Evolutionary conservation across 2,797 vertebrate species (phyloP).

Genomic region (Pygocentrus nattereri): DNA sequence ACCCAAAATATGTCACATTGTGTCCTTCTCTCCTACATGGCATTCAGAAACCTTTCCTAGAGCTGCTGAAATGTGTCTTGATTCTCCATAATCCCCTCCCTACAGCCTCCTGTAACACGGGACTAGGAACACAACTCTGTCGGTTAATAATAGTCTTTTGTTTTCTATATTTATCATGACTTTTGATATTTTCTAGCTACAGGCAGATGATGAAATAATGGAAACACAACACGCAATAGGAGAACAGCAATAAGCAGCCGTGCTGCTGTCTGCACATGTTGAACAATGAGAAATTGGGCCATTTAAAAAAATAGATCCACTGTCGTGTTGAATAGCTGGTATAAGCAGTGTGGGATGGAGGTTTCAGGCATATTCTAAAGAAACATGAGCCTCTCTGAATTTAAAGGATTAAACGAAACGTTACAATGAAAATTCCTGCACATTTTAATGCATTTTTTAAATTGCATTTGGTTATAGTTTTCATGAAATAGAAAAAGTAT

Average conservation of each 20-base stretch:
- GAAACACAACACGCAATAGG: conserved; percentile 25
- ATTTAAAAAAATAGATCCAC: neutral
- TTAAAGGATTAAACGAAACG: neutral
- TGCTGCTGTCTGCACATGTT: neutral
- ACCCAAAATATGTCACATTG: too few species aligned
- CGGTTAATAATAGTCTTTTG: neutral
- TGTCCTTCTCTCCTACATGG: too few species aligned
- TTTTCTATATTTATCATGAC: conserved; percentile 3
- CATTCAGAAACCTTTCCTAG: neutral
- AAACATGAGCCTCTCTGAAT: neutral
- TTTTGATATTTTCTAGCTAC: neutral
- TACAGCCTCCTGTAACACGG: neutral
- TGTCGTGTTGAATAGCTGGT: conserved; percentile 10
- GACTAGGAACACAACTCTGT: too few species aligned
- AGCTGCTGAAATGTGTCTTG: neutral
- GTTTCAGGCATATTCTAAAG: conserved; percentile 10
- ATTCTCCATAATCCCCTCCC: too few species aligned
- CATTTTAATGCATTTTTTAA: too few species aligned
- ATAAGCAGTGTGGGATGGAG: neutral
- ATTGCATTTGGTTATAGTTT: too few species aligned
- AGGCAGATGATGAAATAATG: conserved; percentile 28
- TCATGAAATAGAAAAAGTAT: too few species aligned
- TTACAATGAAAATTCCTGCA: too few species aligned
- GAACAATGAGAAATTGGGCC: neutral
- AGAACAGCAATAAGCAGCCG: neutral